phyloP scores from a whole-genome alignment of 2,888 invertebrate species.

The Subacronicta megacephala region DNA sequence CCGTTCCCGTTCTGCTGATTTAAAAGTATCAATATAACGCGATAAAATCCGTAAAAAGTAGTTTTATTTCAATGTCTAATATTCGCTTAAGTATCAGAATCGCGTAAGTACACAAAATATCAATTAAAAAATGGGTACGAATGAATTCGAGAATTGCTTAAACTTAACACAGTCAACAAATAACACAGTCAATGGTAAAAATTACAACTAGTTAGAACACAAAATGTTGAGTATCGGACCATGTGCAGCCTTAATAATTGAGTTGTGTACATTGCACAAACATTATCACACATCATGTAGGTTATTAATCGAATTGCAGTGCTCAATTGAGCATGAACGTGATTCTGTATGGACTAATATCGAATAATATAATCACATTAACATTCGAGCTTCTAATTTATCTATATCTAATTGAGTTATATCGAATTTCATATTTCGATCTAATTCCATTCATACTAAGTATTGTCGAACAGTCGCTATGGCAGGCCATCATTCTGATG shows the following conservation, averaged over 20 bases:
- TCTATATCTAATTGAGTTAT: slow-evolving; percentile 6
- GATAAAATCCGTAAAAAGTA: too few species aligned
- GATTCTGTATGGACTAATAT: slow-evolving; percentile 10
- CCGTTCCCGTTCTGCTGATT: too few species aligned
- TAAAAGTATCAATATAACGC: too few species aligned
- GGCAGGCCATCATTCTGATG: too few species aligned
- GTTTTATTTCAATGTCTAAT: too few species aligned
- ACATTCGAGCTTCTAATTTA: slow-evolving; percentile 5
- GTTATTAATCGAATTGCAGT: slow-evolving; percentile 10
- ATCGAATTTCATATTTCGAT: slow-evolving; percentile 23
- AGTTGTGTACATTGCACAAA: slow-evolving; percentile 7
- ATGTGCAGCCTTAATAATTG: slow-evolving; percentile 1
- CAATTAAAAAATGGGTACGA: too few species aligned
- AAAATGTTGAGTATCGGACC: not conserved
- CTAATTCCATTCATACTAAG: slow-evolving; percentile 20
- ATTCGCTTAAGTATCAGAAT: too few species aligned
- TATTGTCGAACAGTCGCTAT: slow-evolving; percentile 40
- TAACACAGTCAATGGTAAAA: not conserved
- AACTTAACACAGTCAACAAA: too few species aligned
- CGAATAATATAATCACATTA: slow-evolving; percentile 18
- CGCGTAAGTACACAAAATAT: too few species aligned
- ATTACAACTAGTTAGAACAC: too few species aligned
- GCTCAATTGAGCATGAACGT: slow-evolving; percentile 15
- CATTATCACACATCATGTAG: not conserved
- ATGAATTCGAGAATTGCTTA: too few species aligned